Conservation (phyloP, 1,140 invertebrate species). For the Heliconius congener region DNA sequence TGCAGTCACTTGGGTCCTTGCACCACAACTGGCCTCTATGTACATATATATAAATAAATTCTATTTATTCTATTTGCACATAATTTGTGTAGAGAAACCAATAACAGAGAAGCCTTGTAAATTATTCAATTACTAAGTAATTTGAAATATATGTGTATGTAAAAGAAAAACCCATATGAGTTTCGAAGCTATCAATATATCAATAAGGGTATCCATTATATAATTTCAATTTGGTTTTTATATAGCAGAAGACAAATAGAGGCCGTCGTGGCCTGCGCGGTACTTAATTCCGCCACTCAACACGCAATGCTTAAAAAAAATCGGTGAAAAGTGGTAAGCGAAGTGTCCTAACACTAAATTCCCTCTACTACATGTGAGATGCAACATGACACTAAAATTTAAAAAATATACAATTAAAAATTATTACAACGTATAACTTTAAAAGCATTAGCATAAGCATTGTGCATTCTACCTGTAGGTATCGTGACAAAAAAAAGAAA, state of each 20-base stretch:
- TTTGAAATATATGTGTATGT: neutral
- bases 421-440: neutral
- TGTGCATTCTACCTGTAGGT: neutral
- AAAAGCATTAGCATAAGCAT: neutral
- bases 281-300: too few species aligned
- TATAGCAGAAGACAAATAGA: too few species aligned
- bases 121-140: neutral
- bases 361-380: too few species aligned
- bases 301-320: too few species aligned
- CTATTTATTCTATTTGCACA: neutral
- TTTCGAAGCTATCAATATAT: neutral
- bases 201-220: neutral
- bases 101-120: neutral
- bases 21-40: too few species aligned
- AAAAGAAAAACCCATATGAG: neutral
- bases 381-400: neutral
- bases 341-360: too few species aligned
- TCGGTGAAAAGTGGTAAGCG: too few species aligned
- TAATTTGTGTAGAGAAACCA: neutral
- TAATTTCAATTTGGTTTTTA: neutral
- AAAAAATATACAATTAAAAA: neutral
- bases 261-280: too few species aligned
- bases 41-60: neutral
- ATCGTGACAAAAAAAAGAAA: neutral
- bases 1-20: too few species aligned